Percentiles rank a stretch among this genome's conserved stretches.
phyloP scores from a whole-genome alignment of 2,113 vertebrate species.

The Vidua macroura region DNA sequence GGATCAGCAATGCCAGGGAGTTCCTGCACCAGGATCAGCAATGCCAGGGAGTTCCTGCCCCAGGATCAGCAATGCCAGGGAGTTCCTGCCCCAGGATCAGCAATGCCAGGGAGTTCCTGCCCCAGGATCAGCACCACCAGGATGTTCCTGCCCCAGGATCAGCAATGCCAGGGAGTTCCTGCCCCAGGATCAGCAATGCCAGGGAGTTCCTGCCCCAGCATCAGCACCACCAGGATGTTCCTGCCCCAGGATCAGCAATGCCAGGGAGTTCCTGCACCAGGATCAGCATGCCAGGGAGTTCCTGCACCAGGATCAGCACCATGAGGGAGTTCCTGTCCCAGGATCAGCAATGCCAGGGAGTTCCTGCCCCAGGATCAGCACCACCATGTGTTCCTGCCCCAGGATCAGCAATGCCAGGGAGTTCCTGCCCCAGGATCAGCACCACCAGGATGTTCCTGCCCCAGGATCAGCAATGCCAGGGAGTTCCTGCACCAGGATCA shows the following conservation, averaged over 20 bases:
- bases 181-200: not conserved
- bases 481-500: not conserved
- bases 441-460: too few species aligned
- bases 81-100: not conserved
- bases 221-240: not conserved
- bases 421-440: not conserved
- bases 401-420: too few species aligned
- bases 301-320: not conserved
- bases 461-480: not conserved
- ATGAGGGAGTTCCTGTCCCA: too few species aligned
- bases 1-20: not conserved
- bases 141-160: too few species aligned
- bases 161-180: not conserved
- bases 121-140: not conserved
- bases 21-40: not conserved
- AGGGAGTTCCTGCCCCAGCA: not conserved
- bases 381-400: too few species aligned
- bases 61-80: not conserved
- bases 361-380: not conserved
- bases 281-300: not conserved
- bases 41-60: not conserved
- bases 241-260: not conserved
- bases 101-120: fast-evolving
- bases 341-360: not conserved
- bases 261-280: not conserved